Base-by-base conservation (phyloP, 2,888 invertebrate genomes). In the Strigamia transsilvanica region DNA sequence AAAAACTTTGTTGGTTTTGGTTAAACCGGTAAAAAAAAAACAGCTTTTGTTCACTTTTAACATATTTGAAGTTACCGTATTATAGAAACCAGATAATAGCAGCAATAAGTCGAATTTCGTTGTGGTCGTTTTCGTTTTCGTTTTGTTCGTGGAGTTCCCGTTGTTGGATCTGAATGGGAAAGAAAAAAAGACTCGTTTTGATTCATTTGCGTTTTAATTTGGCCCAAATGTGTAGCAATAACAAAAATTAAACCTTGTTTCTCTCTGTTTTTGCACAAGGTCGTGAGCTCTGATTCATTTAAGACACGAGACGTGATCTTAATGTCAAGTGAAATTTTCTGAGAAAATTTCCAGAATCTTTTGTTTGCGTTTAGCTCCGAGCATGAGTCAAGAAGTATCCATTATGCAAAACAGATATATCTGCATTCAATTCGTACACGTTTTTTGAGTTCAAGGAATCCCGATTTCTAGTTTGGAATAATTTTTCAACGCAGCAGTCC, bases 211-310 rank as follows among this genome's bases (percentile, higher is more conserved):
- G 23, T 61, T n/a, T 12, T 23, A 23, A 61, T 61, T 61, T 61
- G 23, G 61, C 61, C n/a, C 61, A 61, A 61, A 61, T 61, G 61
- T 61, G 61, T 61, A 61, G 61, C 61, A 61, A 61, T 61, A 61
- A 61, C 61, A 61, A 61, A 27, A 61, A 61, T 61, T 61, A 23
- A 61, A 61, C 61, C 61, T 61, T 61, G 61, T 61, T 61, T 61
- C 61, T 61, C 21, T 61, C 18, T 61, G 61, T 61, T 61, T 61
- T 61, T 61, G 61, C 23, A 61, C 61, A 61, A 61, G 61, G 61
- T 61, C 61, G 61, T 61, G 61, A 61, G 61, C 61, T 61, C 61
- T 61, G 61, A 61, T 61, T 61, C 61, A 61, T 61, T 61, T n/a
- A 27, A n/a, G 27, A 27, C 27, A 27, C 3, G 61, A 61, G 61